phyloP scores from a whole-genome alignment of 2,888 invertebrate genomes.

The Tenthredo notha region DNA sequence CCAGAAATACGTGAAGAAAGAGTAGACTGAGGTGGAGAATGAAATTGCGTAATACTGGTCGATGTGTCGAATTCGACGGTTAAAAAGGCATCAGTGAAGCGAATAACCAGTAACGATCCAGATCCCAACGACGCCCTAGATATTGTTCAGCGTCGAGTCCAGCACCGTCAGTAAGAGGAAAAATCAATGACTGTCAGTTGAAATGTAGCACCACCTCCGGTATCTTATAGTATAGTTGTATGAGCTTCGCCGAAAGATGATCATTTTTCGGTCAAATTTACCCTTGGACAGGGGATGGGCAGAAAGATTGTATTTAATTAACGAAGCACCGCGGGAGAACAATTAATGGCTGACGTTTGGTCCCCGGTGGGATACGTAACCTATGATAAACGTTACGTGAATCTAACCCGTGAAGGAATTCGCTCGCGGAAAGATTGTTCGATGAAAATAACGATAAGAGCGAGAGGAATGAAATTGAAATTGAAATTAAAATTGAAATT shows the following conservation, averaged over 20 bases:
- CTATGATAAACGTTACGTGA: neutral
- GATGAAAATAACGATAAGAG: neutral
- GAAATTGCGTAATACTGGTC: neutral
- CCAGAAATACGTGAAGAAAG: neutral
- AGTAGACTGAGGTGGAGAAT: neutral
- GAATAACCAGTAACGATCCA: constrained; percentile 15
- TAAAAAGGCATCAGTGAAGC: constrained; percentile 9
- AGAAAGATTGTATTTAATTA: neutral
- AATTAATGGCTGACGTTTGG: constrained; percentile 16
- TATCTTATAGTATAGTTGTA: neutral
- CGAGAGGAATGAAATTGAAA: too few species aligned
- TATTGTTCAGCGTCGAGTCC: neutral
- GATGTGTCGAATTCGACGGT: neutral
- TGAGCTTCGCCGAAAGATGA: neutral
- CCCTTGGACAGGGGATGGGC: neutral
- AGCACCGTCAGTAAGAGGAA: neutral
- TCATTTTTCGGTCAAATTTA: neutral
- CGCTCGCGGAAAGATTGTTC: neutral
- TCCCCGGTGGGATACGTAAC: neutral
- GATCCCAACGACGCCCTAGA: constrained; percentile 24
- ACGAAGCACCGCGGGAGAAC: neutral
- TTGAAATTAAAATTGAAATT: too few species aligned
- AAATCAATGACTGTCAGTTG: neutral
- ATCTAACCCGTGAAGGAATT: neutral
- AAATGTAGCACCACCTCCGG: neutral